Conservation (phyloP, 2,113 vertebrate species). For the Scytalopus superciliaris region DNA sequence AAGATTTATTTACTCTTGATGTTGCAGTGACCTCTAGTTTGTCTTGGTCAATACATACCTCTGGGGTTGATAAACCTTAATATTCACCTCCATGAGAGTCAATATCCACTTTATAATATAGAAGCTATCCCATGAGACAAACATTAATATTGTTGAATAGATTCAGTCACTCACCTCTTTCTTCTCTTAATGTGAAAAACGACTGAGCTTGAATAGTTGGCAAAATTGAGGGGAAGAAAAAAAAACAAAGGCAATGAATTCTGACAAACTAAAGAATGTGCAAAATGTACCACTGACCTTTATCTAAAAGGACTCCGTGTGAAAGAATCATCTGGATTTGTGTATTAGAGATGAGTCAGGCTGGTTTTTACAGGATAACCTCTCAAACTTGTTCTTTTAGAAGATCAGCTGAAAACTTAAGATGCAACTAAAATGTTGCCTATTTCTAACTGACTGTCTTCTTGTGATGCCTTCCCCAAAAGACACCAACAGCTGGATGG, state of each 20-base stretch:
- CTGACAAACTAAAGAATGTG: background rate
- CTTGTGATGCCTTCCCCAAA: background rate
- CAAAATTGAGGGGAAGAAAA: background rate
- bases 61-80: slow-evolving; percentile 60
- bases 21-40: slow-evolving; percentile 56
- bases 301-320: background rate
- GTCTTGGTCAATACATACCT: slow-evolving; percentile 54
- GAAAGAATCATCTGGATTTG: background rate
- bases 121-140: slow-evolving; percentile 29
- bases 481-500: background rate
- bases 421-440: background rate
- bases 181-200: slow-evolving; percentile 31
- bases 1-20: slow-evolving; percentile 67
- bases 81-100: slow-evolving; percentile 57
- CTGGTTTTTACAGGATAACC: background rate
- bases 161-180: slow-evolving; percentile 7
- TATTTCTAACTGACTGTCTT: background rate
- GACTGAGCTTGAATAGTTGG: background rate
- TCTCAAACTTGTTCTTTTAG: background rate
- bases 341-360: background rate
- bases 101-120: slow-evolving; percentile 52
- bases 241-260: background rate
- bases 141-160: background rate
- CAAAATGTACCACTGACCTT: background rate
- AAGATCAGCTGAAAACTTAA: background rate